These are phyloP conservation scores for Cercopithecus mitis DNA, from an alignment of 2,797 vertebrate species.

Conservation along the genomic window DNA sequence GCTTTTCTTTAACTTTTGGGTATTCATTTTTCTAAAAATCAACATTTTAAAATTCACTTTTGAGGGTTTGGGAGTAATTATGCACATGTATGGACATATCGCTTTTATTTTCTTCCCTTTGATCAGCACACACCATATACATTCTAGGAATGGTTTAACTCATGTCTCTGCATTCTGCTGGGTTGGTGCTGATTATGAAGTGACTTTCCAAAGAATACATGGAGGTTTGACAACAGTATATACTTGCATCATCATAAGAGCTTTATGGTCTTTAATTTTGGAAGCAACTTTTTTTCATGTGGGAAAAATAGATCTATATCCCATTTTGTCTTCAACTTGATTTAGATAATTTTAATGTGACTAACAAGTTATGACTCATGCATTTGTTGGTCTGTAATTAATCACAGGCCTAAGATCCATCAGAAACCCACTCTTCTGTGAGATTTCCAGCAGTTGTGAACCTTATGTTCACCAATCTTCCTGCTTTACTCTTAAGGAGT, in stretches of 20 bases:
- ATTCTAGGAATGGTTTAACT: neutral
- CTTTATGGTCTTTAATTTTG: neutral
- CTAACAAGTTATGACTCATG: slow-evolving; percentile 73
- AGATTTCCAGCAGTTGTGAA: neutral
- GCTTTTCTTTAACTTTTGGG: neutral
- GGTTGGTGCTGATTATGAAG: neutral
- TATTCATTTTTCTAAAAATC: slow-evolving; percentile 27
- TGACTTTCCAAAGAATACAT: neutral
- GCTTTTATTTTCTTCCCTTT: neutral
- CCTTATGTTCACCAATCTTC: neutral
- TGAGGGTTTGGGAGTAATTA: neutral
- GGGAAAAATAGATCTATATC: slow-evolving; percentile 49
- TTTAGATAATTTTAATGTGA: slow-evolving; percentile 63
- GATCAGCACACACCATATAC: neutral
- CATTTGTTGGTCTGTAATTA: slow-evolving; percentile 64
- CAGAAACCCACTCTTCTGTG: slow-evolving; percentile 49
- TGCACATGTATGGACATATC: neutral
- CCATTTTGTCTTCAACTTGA: slow-evolving; percentile 64
- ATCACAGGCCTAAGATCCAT: slow-evolving; percentile 46
- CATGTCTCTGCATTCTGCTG: neutral
- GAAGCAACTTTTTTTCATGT: slow-evolving; percentile 29
- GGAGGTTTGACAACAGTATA: neutral
- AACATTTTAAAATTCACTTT: neutral
- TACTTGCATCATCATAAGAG: neutral
- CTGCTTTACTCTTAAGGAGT: neutral